phyloP scores from a whole-genome alignment of 92 coral and sea anemone species.

The Siderastrea radians region DNA sequence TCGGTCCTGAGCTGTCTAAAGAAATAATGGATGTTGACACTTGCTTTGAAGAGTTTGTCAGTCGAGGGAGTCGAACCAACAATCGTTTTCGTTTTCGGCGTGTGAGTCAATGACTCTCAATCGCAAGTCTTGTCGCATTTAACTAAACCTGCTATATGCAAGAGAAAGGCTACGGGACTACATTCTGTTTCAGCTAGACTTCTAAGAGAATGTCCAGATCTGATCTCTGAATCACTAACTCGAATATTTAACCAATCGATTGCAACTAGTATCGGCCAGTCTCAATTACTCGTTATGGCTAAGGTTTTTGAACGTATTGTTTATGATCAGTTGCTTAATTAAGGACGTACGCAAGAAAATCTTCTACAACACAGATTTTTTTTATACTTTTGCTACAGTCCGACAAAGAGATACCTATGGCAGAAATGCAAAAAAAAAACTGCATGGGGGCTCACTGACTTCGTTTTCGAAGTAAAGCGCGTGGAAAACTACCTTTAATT shows the following conservation, averaged over 20 bases:
- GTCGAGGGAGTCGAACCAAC: slow-evolving; percentile 2
- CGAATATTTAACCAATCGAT: slow-evolving; percentile 52
- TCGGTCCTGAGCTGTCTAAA: slow-evolving; percentile 37
- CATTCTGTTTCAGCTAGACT: slow-evolving; percentile 68
- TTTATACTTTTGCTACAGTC: too few species aligned
- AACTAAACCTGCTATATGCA: slow-evolving; percentile 50
- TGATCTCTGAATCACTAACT: slow-evolving; percentile 46
- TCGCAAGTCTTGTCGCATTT: slow-evolving; percentile 45
- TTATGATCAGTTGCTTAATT: neutral
- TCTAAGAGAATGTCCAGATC: slow-evolving; percentile 64
- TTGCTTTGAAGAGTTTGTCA: slow-evolving; percentile 15
- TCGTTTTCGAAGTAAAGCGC: too few species aligned
- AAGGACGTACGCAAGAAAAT: too few species aligned
- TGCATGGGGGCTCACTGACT: too few species aligned
- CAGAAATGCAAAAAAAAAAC: too few species aligned
- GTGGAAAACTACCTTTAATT: too few species aligned
- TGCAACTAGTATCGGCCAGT: slow-evolving; percentile 56
- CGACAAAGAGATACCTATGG: too few species aligned
- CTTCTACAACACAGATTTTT: too few species aligned
- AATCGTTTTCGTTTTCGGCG: slow-evolving; percentile 8
- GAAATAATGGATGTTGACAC: slow-evolving; percentile 17
- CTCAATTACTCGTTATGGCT: slow-evolving; percentile 27
- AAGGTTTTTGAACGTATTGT: neutral
- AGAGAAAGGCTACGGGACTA: slow-evolving; percentile 61
- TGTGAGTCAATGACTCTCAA: neutral